Evolutionary conservation across 2,888 invertebrate species (phyloP), one percentile per base, ranked within the genome.

Genomic region (Venusia cambrica): DNA sequence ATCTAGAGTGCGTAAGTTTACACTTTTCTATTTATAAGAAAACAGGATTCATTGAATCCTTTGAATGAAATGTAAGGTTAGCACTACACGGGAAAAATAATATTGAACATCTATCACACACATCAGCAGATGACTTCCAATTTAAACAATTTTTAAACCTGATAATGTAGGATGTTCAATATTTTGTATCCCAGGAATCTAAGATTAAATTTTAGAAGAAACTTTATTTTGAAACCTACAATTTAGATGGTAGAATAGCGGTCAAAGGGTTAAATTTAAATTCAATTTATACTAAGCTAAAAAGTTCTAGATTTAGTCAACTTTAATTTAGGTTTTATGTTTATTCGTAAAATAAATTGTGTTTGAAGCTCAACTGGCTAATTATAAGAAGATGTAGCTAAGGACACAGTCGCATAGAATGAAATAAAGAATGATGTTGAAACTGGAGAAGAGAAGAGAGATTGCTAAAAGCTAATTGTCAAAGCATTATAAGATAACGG

Each of bases 1-100:
- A 79, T 73, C 85, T 87, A 87, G 81, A 76, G 83, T 85, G 81
- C 83, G 64, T 78, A 79, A 80, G 74, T 80, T 84, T 78, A 76
- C 62, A 67, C 60, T 57, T 71, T 71, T 73, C 78, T 80, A 80
- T 80, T 79, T 78, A 75, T 68, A 78, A 64, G 51, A 66, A 70
- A 77, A 73, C 73, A 68, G 63, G 58, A 72, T 62, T 56, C 31
- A 38, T 55, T 50, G 44, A 73, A 75, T 75, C 78, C 75, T 63
- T 69, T 73, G 72, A 69, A 71, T 74, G 76, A 76, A 78, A 78
- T 70, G 73, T 76, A 71, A 81, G 67, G 73, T 77, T 69, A 77
- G 72, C 69, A 53, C 80, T 81, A 83, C 73, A 51, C 21, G 51
- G 67, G 66, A 57, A 63, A 51, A 48, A 45, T 35, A 42, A 45